Conservation (phyloP, 2,888 invertebrate species). For the Agrilus cyanescens region DNA sequence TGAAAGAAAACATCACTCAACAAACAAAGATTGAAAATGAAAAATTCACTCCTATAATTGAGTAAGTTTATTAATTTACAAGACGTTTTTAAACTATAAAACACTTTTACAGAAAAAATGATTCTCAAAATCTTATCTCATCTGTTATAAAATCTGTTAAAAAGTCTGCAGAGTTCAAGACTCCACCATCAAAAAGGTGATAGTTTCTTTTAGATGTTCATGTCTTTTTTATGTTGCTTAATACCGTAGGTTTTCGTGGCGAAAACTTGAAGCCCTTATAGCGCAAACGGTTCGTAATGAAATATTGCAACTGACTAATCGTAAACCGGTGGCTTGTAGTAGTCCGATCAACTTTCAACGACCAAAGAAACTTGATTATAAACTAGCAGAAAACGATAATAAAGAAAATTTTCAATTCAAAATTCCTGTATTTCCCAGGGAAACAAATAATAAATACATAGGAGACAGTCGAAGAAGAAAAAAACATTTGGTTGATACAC, state of each 20-base stretch:
- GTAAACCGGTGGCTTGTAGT: slow-evolving; percentile 18
- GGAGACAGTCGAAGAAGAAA: not conserved
- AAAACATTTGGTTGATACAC: not conserved
- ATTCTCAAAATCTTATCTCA: no score
- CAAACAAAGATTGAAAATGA: no score
- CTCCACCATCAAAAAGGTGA: not conserved
- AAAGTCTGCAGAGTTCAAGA: not conserved
- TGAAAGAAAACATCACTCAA: no score
- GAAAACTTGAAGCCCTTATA: slow-evolving; percentile 20
- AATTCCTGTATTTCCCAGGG: slow-evolving; percentile 1
- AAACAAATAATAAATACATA: not conserved
- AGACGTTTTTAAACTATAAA: no score
- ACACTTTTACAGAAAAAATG: no score
- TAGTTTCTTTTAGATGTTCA: slow-evolving; percentile 2
- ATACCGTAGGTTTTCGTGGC: slow-evolving; percentile 17
- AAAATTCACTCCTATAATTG: no score
- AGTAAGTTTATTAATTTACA: no score
- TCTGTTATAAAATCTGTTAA: no score
- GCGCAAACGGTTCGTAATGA: slow-evolving; percentile 20
- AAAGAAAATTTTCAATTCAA: slow-evolving; percentile 1
- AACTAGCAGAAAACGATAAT: not conserved
- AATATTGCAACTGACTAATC: slow-evolving; percentile 18
- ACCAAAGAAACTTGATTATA: slow-evolving; percentile 4
- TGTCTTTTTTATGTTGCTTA: not conserved
- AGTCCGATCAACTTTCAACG: slow-evolving; percentile 18